phyloP scores from a whole-genome alignment of 2,888 invertebrate genomes.

The Halocaridina rubra region DNA sequence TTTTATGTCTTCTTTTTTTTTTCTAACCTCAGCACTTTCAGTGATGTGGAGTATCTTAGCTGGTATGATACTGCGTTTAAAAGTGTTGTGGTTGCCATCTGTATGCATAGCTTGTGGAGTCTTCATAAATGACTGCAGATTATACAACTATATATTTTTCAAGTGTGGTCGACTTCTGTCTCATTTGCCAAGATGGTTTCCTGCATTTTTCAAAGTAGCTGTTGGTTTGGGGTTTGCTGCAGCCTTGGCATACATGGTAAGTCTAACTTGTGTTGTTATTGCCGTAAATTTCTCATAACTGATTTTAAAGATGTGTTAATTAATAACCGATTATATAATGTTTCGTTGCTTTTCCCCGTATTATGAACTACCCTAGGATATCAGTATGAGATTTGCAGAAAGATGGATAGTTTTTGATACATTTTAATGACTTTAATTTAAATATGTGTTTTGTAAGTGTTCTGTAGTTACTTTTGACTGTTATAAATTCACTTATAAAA shows the following conservation, averaged over 20 bases:
- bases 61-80: slow-evolving; percentile 22
- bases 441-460: no score
- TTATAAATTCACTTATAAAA: no score
- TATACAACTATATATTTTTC: not conserved
- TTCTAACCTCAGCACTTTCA: slow-evolving; percentile 18
- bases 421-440: no score
- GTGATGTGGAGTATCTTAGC: slow-evolving; percentile 35
- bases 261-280: no score
- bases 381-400: no score
- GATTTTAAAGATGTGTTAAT: no score
- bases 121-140: not conserved
- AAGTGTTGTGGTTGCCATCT: slow-evolving; percentile 45
- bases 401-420: no score
- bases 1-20: not conserved
- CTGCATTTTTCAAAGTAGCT: slow-evolving; percentile 8
- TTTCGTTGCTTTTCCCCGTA: no score
- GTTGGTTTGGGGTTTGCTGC: slow-evolving; percentile 1
- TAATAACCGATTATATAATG: no score
- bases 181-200: slow-evolving; percentile 24
- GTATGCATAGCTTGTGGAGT: slow-evolving; percentile 42
- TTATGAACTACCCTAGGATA: no score
- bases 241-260: slow-evolving; percentile 15
- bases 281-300: no score
- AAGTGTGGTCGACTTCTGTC: not conserved
- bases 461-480: no score